Conservation (phyloP, 2,888 invertebrate genomes). For the Drosophila picticornis region DNA sequence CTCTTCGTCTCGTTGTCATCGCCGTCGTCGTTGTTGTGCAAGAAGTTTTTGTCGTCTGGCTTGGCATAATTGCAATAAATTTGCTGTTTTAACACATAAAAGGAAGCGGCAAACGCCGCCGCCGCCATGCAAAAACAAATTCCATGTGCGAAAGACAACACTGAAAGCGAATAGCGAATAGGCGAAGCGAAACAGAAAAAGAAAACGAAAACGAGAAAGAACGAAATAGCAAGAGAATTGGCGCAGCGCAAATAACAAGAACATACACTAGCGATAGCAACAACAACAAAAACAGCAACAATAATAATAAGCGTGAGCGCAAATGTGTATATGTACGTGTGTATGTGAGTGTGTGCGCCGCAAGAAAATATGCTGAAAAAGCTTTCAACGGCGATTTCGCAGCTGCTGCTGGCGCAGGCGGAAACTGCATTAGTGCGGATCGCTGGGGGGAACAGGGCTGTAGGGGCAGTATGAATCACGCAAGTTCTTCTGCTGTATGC, state of each 20-base stretch:
- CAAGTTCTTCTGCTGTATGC: conserved; percentile 65
- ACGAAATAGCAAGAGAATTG: conserved; percentile 61
- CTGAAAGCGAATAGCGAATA: conserved; percentile 59
- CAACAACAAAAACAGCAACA: conserved; percentile 24
- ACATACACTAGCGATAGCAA: conserved; percentile 45
- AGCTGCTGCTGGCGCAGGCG: conserved; percentile 71
- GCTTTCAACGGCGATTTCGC: conserved; percentile 62
- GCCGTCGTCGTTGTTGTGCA: conserved; percentile 52
- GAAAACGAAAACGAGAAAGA: conserved; percentile 39
- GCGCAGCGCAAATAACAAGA: conserved; percentile 71
- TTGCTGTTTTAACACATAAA: conserved; percentile 56
- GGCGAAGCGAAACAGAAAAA: conserved; percentile 53
- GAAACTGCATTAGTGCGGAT: conserved; percentile 69
- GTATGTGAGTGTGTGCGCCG: conserved; percentile 48
- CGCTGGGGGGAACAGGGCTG: conserved; percentile 31
- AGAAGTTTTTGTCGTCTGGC: conserved; percentile 50
- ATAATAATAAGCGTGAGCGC: conserved; percentile 34
- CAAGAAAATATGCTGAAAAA: conserved; percentile 73
- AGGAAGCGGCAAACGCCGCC: conserved; percentile 49
- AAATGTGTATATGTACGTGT: conserved; percentile 10
- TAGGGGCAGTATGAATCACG: conserved; percentile 66
- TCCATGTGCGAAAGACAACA: conserved; percentile 59
- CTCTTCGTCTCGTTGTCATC: conserved; percentile 30
- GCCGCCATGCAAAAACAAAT: conserved; percentile 53
- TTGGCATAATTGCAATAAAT: conserved; percentile 65